phyloP scores from a whole-genome alignment of 2,113 vertebrate genomes.

The Zootoca vivipara region DNA sequence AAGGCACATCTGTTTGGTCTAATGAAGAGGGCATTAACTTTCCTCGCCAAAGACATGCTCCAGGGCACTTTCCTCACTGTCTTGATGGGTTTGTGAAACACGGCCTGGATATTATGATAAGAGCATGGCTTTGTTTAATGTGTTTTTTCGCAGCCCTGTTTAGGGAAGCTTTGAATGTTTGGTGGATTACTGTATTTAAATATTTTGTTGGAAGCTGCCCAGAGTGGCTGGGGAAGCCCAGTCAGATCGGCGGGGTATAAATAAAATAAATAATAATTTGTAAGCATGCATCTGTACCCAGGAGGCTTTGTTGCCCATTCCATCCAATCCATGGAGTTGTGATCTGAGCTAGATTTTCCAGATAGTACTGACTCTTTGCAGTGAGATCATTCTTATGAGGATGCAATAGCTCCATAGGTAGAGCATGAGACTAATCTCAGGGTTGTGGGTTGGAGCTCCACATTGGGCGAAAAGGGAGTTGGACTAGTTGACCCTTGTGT shows the following conservation, averaged over 20 bases:
- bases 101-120: no score
- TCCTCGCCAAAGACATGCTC: background rate
- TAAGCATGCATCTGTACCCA: background rate
- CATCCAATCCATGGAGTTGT: background rate
- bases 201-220: no score
- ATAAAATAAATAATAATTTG: no score
- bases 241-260: no score
- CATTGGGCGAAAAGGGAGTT: no score
- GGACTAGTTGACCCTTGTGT: no score
- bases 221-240: no score
- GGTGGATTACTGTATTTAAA: no score
- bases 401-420: background rate
- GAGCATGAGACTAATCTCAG: no score
- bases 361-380: background rate
- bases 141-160: no score
- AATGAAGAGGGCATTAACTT: constrained; percentile 29
- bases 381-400: background rate
- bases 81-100: background rate
- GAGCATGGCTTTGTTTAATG: background rate
- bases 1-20: constrained; percentile 18
- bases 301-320: background rate
- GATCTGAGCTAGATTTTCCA: background rate
- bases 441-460: no score
- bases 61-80: background rate
- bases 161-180: no score